Evolutionary conservation across 1,140 invertebrate genomes (phyloP).

Genomic region (Metopolophium dirhodum): DNA sequence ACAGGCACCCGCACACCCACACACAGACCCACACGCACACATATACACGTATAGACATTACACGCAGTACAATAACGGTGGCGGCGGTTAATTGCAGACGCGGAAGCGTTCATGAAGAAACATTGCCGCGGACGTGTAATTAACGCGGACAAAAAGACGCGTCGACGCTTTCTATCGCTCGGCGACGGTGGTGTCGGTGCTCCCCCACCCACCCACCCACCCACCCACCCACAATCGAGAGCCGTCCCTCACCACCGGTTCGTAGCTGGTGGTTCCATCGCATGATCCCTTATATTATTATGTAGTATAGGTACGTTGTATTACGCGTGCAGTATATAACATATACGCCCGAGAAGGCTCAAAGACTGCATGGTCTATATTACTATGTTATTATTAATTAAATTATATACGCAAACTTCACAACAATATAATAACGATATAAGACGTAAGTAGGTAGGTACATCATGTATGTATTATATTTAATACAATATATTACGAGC

Average conservation of each 20-base stretch:
- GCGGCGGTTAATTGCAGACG: slow-evolving; percentile 45
- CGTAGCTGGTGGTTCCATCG: too few relatives aligned
- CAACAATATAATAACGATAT: background rate
- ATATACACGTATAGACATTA: background rate
- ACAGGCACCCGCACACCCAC: background rate
- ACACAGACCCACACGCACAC: too few relatives aligned
- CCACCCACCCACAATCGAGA: background rate
- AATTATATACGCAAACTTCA: background rate
- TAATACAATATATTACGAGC: too few relatives aligned
- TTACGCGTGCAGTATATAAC: background rate
- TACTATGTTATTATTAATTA: too few relatives aligned
- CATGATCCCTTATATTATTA: background rate
- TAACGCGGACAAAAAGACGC: slow-evolving; percentile 56
- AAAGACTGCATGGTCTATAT: background rate
- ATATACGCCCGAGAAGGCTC: background rate
- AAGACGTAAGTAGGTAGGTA: too few relatives aligned
- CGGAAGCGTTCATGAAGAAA: slow-evolving; percentile 51
- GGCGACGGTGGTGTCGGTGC: background rate
- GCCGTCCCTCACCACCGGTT: background rate
- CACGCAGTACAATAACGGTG: background rate
- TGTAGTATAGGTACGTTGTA: background rate
- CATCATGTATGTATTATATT: too few relatives aligned
- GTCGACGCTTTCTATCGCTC: background rate
- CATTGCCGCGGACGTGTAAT: slow-evolving; percentile 54
- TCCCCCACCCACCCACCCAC: background rate